Conservation (phyloP, 2,888 invertebrate genomes). For the Pachycephus smyrnensis region DNA sequence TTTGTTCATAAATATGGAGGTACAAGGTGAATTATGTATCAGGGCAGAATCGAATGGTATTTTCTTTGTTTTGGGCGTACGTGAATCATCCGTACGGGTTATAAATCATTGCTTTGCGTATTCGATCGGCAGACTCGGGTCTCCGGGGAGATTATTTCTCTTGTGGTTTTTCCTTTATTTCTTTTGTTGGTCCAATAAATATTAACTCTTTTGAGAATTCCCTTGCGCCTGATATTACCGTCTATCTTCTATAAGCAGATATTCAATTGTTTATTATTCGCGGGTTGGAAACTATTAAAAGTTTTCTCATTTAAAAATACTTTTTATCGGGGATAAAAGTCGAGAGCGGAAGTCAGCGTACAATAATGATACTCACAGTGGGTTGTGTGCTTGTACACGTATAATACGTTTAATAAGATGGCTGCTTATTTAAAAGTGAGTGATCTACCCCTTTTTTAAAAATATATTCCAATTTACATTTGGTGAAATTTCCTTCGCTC, state of each 20-base stretch:
- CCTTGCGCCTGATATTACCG: not conserved
- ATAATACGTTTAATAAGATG: too few relatives aligned
- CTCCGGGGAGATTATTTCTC: not conserved
- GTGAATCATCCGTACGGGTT: not conserved
- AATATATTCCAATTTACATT: too few relatives aligned
- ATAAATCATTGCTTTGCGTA: not conserved
- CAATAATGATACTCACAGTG: too few relatives aligned
- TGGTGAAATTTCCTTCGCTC: too few relatives aligned
- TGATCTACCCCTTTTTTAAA: too few relatives aligned
- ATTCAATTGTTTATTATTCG: slow-evolving; percentile 31
- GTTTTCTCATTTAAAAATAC: slow-evolving; percentile 35
- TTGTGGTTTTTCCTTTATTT: not conserved
- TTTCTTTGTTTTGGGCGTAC: not conserved
- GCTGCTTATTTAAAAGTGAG: too few relatives aligned
- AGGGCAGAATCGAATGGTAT: not conserved
- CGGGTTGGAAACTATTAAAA: slow-evolving; percentile 34
- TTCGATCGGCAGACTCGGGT: not conserved
- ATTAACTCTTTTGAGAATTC: not conserved
- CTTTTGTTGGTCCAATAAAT: not conserved
- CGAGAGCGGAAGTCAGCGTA: too few relatives aligned
- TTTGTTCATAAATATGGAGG: not conserved
- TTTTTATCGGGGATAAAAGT: too few relatives aligned
- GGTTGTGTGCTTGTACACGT: too few relatives aligned
- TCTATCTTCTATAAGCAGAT: slow-evolving; percentile 9
- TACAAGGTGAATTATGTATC: not conserved